phyloP scores from a whole-genome alignment of 2,113 vertebrate species.

The Colius striatus region DNA sequence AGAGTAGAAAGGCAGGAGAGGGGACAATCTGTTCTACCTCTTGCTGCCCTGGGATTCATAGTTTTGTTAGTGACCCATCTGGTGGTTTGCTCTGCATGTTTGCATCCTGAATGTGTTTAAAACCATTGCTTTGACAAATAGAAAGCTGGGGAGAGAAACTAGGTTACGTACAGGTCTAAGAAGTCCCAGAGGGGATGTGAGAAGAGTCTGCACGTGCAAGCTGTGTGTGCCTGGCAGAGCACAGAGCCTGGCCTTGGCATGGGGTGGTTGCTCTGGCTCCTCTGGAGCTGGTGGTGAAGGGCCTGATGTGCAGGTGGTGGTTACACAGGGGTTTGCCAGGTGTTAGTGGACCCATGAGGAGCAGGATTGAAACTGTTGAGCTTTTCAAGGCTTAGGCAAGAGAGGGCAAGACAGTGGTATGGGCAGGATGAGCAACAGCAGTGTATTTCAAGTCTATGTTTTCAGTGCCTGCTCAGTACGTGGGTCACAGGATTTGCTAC shows the following conservation, averaged over 20 bases:
- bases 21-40: not conserved
- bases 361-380: not conserved
- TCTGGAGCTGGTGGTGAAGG: no score
- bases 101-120: not conserved
- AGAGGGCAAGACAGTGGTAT: not conserved
- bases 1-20: not conserved
- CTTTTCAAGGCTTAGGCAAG: not conserved
- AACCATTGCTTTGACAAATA: not conserved
- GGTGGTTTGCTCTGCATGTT: not conserved
- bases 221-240: not conserved
- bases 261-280: no score
- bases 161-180: not conserved
- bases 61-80: not conserved
- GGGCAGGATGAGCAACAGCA: not conserved
- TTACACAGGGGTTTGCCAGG: not conserved
- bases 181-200: not conserved
- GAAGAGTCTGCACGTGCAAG: not conserved
- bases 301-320: fast-evolving
- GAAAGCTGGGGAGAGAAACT: not conserved
- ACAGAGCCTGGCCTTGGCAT: no score
- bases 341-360: not conserved
- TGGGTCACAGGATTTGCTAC: no score
- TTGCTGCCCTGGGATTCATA: not conserved
- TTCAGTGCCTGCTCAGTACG: not conserved
- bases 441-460: not conserved